These are phyloP conservation scores for Synergus laeviventris DNA, from an alignment of 2,888 invertebrate genomes.

Conservation along the genomic window DNA sequence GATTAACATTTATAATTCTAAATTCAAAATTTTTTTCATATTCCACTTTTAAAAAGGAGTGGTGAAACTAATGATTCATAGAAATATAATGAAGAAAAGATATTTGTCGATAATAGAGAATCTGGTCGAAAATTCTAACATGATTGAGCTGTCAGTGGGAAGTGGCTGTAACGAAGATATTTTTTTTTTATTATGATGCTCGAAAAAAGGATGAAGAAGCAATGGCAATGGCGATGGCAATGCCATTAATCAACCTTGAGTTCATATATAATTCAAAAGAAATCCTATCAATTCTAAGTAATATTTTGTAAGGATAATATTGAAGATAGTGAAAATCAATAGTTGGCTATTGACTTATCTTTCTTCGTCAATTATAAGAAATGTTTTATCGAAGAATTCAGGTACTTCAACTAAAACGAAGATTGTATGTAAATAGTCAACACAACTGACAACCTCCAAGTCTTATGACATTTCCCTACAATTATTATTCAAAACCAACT, in stretches of 20 bases:
- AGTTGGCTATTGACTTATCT: neutral
- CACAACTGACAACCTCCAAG: neutral
- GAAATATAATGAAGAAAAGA: neutral
- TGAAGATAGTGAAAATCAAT: neutral
- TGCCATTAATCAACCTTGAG: conserved; percentile 53
- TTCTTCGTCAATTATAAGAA: neutral
- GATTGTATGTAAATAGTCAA: neutral
- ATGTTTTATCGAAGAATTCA: neutral
- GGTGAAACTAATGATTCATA: neutral
- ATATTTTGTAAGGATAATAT: neutral
- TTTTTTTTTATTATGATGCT: neutral
- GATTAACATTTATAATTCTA: neutral
- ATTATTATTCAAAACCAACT: neutral
- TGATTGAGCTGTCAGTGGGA: conserved; percentile 61
- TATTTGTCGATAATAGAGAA: neutral
- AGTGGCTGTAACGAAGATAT: conserved; percentile 50
- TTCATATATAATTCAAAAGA: neutral
- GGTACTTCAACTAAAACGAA: neutral
- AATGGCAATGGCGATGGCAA: neutral
- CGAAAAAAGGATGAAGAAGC: neutral
- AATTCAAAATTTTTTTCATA: neutral
- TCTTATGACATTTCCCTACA: neutral
- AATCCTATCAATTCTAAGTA: neutral
- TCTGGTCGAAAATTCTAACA: conserved; percentile 2
- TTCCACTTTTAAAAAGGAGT: neutral